phyloP scores from a whole-genome alignment of 2,113 vertebrate species.

The Laterallus jamaicensis region DNA sequence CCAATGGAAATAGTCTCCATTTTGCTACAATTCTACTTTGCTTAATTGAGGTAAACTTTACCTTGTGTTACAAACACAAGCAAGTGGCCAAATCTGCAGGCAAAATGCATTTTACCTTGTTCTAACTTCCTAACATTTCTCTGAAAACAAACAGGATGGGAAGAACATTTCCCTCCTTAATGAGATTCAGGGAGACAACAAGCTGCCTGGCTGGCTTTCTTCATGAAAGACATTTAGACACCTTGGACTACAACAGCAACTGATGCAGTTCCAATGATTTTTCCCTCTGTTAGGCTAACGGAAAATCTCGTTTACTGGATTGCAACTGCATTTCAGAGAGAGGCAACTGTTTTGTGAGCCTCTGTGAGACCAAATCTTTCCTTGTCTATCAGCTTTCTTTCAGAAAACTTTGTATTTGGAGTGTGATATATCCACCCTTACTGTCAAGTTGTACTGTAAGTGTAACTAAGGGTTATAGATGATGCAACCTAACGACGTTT shows the following conservation, averaged over 20 bases:
- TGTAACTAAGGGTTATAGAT: conserved; percentile 63
- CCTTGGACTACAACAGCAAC: background rate
- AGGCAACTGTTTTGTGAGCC: background rate
- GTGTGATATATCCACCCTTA: background rate
- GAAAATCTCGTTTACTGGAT: background rate
- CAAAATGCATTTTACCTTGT: background rate
- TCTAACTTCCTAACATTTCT: background rate
- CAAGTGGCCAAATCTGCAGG: background rate
- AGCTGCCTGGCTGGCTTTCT: background rate
- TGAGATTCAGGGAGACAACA: background rate
- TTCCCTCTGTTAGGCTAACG: background rate
- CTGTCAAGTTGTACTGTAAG: background rate
- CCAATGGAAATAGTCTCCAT: background rate
- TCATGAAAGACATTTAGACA: background rate
- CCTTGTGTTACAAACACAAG: background rate
- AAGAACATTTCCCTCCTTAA: background rate
- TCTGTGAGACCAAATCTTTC: background rate
- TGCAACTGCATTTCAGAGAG: background rate
- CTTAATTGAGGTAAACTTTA: background rate
- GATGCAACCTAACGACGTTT: conserved; percentile 50
- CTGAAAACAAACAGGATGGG: background rate
- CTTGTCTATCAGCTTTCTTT: background rate
- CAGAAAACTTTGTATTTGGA: background rate
- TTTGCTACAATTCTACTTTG: background rate
- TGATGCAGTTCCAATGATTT: background rate